Conservation (phyloP, 23 tunicate species). For the Clavelina lepadiformis region DNA sequence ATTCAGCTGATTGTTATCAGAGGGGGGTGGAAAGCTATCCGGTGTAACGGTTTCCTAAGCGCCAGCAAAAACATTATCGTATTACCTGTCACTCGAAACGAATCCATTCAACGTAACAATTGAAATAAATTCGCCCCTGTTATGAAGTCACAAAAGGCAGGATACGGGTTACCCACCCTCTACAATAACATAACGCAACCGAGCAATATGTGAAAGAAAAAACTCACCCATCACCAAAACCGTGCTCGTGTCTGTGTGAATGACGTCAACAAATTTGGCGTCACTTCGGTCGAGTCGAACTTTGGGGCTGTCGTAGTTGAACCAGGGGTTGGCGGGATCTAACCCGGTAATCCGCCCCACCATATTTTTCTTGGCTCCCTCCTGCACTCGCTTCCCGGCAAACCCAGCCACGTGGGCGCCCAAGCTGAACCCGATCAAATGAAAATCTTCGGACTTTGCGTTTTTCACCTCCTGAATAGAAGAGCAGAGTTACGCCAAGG, state of each 20-base stretch:
- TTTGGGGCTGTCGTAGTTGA: conserved; percentile 54
- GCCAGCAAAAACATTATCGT: too few species aligned
- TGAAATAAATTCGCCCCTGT: too few species aligned
- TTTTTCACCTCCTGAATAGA: conserved; percentile 33
- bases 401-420: conserved; percentile 99
- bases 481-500: neutral
- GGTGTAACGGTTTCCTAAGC: too few species aligned
- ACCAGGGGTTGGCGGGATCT: conserved; percentile 90
- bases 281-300: conserved; percentile 79
- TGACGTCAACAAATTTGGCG: conserved; percentile 80
- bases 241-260: conserved; percentile 87
- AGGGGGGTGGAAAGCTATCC: too few species aligned
- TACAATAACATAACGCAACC: too few species aligned
- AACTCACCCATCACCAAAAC: conserved; percentile 62
- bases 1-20: too few species aligned
- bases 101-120: too few species aligned
- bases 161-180: too few species aligned
- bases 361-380: conserved; percentile 10
- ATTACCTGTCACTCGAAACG: too few species aligned
- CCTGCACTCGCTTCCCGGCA: conserved; percentile 72
- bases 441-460: conserved; percentile 57
- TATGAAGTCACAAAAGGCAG: too few species aligned
- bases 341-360: conserved; percentile 86
- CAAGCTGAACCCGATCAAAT: conserved; percentile 87
- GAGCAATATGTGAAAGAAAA: too few species aligned